A percentile compares a stretch with the other conserved stretches of the same genome.
Conservation (phyloP, 2,888 invertebrate genomes). For the Tipula helvola region DNA sequence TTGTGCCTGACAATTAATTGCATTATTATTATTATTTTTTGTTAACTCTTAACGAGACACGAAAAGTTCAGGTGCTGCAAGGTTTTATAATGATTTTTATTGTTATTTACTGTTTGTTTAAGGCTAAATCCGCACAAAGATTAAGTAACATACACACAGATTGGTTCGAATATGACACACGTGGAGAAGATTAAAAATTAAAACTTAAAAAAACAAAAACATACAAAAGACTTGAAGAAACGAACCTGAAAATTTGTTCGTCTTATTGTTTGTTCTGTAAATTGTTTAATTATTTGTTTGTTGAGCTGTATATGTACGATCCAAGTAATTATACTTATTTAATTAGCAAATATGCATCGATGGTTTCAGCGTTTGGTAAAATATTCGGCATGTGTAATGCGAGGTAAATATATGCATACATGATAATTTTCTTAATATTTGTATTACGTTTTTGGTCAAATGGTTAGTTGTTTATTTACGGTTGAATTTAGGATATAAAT, state of each 20-base stretch:
- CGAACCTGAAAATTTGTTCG: neutral
- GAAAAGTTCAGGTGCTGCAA: neutral
- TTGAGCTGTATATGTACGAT: neutral
- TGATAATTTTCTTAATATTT: neutral
- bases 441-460: neutral
- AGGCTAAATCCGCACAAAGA: neutral
- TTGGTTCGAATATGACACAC: neutral
- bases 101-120: neutral
- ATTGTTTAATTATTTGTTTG: neutral
- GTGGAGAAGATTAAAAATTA: neutral
- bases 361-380: neutral
- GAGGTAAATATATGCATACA: neutral
- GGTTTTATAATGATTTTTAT: neutral
- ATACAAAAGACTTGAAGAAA: neutral
- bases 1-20: neutral
- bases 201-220: neutral
- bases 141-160: neutral
- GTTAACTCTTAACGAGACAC: neutral
- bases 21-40: neutral
- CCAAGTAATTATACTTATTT: neutral
- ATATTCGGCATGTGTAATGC: neutral
- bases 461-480: neutral
- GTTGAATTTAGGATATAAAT: neutral
- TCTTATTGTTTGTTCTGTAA: neutral
- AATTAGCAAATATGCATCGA: neutral